A percentile compares a stretch with the other conserved stretches of the same genome.
Evolutionary conservation across 2,888 invertebrate species (phyloP).

Genomic region (Microchrysa polita): DNA sequence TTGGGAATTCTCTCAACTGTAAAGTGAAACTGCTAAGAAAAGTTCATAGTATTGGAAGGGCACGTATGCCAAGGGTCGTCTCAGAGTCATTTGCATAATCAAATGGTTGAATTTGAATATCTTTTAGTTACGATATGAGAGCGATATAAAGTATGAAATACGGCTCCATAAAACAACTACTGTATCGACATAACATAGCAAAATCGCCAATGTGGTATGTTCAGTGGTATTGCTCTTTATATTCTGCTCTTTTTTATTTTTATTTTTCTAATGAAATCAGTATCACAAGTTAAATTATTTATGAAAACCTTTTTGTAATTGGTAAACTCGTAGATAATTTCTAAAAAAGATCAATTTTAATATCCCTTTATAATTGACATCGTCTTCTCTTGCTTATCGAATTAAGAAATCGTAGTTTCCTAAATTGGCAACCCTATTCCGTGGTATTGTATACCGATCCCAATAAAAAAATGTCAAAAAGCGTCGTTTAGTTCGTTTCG

Average conservation of each 20-base stretch:
- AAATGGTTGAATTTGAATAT: conserved; percentile 64
- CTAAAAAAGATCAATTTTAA: too few species aligned
- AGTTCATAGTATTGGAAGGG: conserved; percentile 45
- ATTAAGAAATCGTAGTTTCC: too few species aligned
- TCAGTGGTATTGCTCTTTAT: conserved; percentile 5
- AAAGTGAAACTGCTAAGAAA: conserved; percentile 26
- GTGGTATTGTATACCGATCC: neutral
- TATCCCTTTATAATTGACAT: too few species aligned
- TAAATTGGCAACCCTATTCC: neutral
- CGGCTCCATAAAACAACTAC: conserved; percentile 46
- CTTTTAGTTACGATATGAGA: conserved; percentile 49
- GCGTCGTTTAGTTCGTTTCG: conserved; percentile 22
- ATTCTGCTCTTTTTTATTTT: conserved; percentile 2
- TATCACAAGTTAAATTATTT: too few species aligned
- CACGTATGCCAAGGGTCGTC: conserved; percentile 65
- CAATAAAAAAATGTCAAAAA: conserved; percentile 34
- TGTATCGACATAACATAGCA: neutral
- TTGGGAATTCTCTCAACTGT: conserved; percentile 17
- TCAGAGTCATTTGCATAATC: conserved; percentile 64
- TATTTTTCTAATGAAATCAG: neutral
- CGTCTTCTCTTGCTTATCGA: too few species aligned
- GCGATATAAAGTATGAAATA: conserved; percentile 50
- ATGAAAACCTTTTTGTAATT: too few species aligned
- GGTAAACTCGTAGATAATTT: too few species aligned
- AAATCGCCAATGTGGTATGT: conserved; percentile 17